Evolutionary conservation across 2,888 invertebrate species (phyloP).

Genomic region (Patella depressa): DNA sequence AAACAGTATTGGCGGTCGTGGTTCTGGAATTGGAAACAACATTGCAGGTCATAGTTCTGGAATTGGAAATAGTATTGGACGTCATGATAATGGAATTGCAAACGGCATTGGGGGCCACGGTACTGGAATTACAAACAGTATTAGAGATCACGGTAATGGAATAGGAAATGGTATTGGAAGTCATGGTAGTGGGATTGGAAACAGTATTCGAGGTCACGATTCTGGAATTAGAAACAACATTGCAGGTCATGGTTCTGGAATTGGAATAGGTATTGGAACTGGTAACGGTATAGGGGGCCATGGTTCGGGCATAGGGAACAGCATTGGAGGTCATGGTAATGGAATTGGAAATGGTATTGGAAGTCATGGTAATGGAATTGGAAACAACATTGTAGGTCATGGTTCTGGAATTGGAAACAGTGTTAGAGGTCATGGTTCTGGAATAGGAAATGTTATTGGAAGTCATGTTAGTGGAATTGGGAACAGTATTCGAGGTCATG

Average conservation of each 20-base stretch:
- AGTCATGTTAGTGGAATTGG: background rate
- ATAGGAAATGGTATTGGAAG: background rate
- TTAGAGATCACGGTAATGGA: background rate
- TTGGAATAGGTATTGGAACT: background rate
- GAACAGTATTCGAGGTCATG: background rate
- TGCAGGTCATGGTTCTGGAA: background rate
- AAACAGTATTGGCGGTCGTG: too few species aligned
- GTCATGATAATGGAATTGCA: background rate
- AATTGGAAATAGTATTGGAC: background rate
- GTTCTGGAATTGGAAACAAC: too few species aligned
- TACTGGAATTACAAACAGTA: background rate
- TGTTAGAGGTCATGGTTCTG: background rate
- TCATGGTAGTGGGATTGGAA: background rate
- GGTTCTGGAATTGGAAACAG: background rate
- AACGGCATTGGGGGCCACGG: background rate
- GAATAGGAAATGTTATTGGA: background rate
- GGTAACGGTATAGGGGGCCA: background rate
- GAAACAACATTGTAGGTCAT: background rate
- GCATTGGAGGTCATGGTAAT: background rate
- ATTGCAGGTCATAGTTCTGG: background rate
- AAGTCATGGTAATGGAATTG: background rate
- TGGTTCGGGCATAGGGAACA: background rate
- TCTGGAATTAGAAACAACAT: background rate
- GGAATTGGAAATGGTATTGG: background rate
- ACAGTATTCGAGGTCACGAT: background rate